Evolutionary conservation across 2,797 vertebrate genomes (phyloP).

Genomic region (Amazonetta brasiliensis): DNA sequence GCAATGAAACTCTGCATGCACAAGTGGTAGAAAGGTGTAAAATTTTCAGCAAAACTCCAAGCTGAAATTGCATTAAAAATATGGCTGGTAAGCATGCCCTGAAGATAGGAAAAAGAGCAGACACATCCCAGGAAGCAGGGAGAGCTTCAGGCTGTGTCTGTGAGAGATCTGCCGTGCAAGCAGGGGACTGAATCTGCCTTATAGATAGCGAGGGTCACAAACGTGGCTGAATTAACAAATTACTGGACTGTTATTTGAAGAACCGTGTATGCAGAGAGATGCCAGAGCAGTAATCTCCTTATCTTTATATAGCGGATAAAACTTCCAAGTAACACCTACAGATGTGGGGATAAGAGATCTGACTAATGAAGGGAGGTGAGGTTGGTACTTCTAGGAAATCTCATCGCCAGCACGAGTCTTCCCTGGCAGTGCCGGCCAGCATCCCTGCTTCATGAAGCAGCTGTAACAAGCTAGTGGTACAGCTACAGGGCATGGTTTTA

Average conservation of each 20-base stretch:
- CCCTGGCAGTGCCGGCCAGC: background rate
- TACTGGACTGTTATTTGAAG: background rate
- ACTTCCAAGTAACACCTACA: background rate
- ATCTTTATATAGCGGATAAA: background rate
- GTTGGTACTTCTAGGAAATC: background rate
- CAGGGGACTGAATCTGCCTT: background rate
- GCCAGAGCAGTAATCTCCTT: background rate
- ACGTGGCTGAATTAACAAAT: background rate
- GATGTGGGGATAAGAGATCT: background rate
- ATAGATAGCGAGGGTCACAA: background rate
- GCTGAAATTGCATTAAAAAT: background rate
- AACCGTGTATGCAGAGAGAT: accelerated
- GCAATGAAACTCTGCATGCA: background rate
- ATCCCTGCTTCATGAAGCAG: background rate
- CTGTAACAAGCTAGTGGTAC: accelerated
- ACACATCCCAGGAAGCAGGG: accelerated
- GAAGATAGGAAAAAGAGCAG: background rate
- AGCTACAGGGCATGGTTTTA: background rate
- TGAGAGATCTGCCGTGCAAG: accelerated
- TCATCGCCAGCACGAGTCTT: background rate
- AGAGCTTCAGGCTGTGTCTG: background rate
- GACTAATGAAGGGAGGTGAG: background rate
- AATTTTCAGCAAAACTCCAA: background rate
- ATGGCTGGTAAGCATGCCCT: background rate
- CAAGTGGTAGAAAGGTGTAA: background rate